Percentiles rank a stretch among this genome's conserved stretches.
Conservation (phyloP, 2,797 vertebrate species). For the Spheniscus humboldti region DNA sequence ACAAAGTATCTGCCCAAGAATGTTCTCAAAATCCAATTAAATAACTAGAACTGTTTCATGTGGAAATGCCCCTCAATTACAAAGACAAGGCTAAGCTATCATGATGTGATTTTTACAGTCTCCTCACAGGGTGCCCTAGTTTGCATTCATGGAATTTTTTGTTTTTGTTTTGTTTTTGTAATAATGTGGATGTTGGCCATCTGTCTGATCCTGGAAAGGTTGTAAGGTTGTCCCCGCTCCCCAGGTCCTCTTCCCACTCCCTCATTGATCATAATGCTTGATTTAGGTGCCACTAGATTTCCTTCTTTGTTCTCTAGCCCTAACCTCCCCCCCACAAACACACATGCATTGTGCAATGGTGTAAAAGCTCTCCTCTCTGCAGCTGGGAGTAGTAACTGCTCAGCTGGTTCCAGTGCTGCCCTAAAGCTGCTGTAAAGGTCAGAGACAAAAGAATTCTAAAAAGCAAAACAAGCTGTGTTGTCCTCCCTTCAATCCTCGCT, state of each 20-base stretch:
- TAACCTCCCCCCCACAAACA: neutral
- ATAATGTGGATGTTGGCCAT: slow-evolving; percentile 62
- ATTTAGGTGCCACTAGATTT: slow-evolving; percentile 60
- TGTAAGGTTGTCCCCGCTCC: slow-evolving; percentile 55
- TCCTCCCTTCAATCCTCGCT: neutral
- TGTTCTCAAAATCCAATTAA: slow-evolving; percentile 61
- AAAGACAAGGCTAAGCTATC: slow-evolving; percentile 55
- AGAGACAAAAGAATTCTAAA: slow-evolving; percentile 50
- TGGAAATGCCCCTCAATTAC: slow-evolving; percentile 64
- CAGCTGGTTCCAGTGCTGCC: slow-evolving; percentile 59
- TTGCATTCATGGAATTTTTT: slow-evolving; percentile 66
- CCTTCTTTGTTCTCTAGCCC: slow-evolving; percentile 56
- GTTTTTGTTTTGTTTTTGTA: slow-evolving; percentile 61
- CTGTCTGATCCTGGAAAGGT: slow-evolving; percentile 57
- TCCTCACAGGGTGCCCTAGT: slow-evolving; percentile 45
- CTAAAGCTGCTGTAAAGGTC: slow-evolving; percentile 62
- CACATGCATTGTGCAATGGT: slow-evolving; percentile 37
- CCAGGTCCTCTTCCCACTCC: slow-evolving; percentile 35
- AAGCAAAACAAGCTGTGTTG: slow-evolving; percentile 38
- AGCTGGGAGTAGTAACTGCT: slow-evolving; percentile 63
- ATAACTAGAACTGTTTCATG: slow-evolving; percentile 59
- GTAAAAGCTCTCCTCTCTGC: slow-evolving; percentile 50
- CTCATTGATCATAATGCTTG: slow-evolving; percentile 55
- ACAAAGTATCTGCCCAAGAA: slow-evolving; percentile 29
- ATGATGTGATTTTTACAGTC: slow-evolving; percentile 65